A percentile compares a stretch with the other conserved stretches of the same genome.
Conservation (phyloP, 2,888 invertebrate species). For the Crepidodera aurea region DNA sequence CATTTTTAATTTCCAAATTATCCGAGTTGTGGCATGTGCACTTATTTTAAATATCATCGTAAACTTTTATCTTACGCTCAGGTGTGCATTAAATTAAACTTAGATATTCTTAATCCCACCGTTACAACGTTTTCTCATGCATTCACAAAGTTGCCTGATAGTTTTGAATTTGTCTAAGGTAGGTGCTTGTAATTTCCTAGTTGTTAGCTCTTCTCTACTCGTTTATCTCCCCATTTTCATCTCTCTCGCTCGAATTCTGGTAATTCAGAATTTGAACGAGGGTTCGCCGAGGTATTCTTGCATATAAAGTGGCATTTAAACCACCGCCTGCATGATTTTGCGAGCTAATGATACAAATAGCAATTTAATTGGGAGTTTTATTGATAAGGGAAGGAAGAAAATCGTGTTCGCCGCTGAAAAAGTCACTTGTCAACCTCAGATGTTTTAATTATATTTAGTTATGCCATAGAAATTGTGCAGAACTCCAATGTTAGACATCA, state of each 20-base stretch:
- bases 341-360: constrained; percentile 35
- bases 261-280: constrained; percentile 25
- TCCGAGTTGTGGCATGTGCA: no score
- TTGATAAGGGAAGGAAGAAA: constrained; percentile 9
- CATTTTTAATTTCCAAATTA: no score
- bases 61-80: no score
- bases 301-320: constrained; percentile 37
- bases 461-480: no score
- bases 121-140: background rate
- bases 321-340: constrained; percentile 22
- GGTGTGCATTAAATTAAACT: no score
- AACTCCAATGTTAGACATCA: no score
- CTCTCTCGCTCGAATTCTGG: constrained; percentile 6
- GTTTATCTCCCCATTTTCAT: background rate
- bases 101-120: background rate
- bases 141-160: background rate
- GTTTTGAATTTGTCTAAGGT: background rate
- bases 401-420: no score
- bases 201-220: background rate
- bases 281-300: constrained; percentile 18
- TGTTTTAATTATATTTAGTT: no score
- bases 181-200: background rate
- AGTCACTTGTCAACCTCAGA: no score
- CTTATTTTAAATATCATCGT: no score
- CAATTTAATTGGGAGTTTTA: constrained; percentile 30